Evolutionary conservation across 2,113 vertebrate genomes (phyloP).

Genomic region (Polyodon spathula): DNA sequence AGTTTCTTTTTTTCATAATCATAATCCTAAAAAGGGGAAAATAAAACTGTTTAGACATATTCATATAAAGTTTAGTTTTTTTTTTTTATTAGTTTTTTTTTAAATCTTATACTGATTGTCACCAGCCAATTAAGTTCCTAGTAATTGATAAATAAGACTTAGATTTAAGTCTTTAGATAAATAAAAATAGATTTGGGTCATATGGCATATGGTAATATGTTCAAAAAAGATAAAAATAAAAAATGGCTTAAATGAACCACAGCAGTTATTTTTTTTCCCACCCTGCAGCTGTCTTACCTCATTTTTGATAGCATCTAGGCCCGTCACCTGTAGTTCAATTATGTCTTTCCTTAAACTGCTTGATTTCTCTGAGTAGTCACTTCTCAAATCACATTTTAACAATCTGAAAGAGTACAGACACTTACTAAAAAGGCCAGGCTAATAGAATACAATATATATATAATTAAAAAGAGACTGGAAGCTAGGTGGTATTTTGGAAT

Average conservation of each 20-base stretch:
- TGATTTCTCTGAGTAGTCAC: conserved; percentile 1
- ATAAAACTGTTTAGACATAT: conserved; percentile 24
- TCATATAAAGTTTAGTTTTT: conserved; percentile 12
- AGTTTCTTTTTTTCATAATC: conserved; percentile 67
- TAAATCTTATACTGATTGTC: too few species aligned
- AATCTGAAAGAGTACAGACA: conserved; percentile 6
- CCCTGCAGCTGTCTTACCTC: conserved; percentile 35
- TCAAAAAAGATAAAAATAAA: too few species aligned
- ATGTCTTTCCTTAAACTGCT: conserved; percentile 44
- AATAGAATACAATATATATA: neutral
- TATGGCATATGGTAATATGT: too few species aligned
- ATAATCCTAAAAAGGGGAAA: conserved; percentile 51
- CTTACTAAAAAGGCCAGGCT: too few species aligned
- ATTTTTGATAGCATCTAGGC: conserved; percentile 26
- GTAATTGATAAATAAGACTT: too few species aligned
- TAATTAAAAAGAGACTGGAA: neutral
- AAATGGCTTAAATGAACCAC: too few species aligned
- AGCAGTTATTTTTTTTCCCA: neutral
- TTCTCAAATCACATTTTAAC: neutral
- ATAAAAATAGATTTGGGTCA: too few species aligned
- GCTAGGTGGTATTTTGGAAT: too few species aligned
- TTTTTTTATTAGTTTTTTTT: too few species aligned
- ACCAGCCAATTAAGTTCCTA: too few species aligned
- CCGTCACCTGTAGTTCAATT: conserved; percentile 25
- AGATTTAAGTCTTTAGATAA: too few species aligned